Percentiles rank a stretch among this genome's conserved stretches.
These are phyloP conservation scores for Notiomystis cincta DNA, from an alignment of 2,113 vertebrate species.

Conservation along the genomic window DNA sequence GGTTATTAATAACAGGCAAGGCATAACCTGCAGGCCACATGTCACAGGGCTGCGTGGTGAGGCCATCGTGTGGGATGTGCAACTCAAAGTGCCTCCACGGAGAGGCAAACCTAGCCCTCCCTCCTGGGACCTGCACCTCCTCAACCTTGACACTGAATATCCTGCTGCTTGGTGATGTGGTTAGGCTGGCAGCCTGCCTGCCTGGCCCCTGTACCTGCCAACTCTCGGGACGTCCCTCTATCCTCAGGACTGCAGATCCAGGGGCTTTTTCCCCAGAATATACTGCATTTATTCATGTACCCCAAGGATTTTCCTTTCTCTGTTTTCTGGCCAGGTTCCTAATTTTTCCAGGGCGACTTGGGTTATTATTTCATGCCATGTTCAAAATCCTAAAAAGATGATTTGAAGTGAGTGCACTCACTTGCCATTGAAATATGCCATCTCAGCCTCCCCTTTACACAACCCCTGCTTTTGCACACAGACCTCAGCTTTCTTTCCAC, in stretches of 20 bases:
- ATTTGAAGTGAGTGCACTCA: neutral
- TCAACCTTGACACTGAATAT: neutral
- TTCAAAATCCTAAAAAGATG: neutral
- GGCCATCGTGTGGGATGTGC: neutral
- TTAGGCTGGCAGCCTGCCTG: neutral
- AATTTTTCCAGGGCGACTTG: neutral
- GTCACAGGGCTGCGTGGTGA: neutral
- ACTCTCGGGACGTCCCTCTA: neutral
- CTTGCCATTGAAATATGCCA: neutral
- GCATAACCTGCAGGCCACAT: neutral
- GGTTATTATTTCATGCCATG: neutral
- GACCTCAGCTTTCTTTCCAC: neutral
- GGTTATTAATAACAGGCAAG: constrained; percentile 13
- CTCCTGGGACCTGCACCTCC: neutral
- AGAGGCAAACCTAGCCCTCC: neutral
- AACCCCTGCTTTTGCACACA: neutral
- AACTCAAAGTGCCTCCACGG: neutral
- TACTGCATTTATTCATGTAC: neutral
- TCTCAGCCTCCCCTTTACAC: neutral
- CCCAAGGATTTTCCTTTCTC: neutral
- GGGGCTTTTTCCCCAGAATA: neutral
- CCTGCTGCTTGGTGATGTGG: neutral
- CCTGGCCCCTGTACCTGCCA: neutral
- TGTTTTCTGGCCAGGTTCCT: neutral
- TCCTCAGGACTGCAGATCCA: neutral